Conservation (phyloP, 2,797 vertebrate genomes). For the Bradypodion ventrale region DNA sequence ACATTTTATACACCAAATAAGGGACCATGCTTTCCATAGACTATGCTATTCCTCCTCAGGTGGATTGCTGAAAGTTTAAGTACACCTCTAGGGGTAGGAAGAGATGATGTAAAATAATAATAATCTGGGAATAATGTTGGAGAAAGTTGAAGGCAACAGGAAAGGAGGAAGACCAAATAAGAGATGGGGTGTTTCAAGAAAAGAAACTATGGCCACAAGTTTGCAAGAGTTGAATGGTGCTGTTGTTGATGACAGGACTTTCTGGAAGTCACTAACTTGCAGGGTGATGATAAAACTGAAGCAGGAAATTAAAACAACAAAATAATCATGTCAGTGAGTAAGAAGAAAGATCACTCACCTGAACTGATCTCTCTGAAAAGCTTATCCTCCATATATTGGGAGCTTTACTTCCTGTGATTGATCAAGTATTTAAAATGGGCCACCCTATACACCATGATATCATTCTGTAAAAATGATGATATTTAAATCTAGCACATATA, state of each 20-base stretch:
- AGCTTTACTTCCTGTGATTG: background rate
- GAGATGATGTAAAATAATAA: too few species aligned
- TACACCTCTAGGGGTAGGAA: background rate
- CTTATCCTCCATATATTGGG: background rate
- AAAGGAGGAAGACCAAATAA: too few species aligned
- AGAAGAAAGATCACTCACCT: background rate
- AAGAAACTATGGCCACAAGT: too few species aligned
- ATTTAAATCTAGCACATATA: background rate
- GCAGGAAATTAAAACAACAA: too few species aligned
- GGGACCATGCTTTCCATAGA: background rate
- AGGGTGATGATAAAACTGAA: too few species aligned
- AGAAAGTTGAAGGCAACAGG: too few species aligned
- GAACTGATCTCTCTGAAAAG: background rate
- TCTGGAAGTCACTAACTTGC: too few species aligned
- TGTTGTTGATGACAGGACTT: too few species aligned
- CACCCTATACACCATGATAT: too few species aligned
- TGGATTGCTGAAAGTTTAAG: background rate
- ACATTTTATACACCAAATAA: background rate
- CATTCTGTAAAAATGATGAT: background rate
- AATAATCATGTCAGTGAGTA: background rate
- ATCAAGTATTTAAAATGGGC: background rate
- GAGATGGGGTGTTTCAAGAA: too few species aligned
- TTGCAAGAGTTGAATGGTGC: too few species aligned
- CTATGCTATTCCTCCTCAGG: background rate
- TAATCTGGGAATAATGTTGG: too few species aligned